Base-by-base conservation (phyloP, 2,888 invertebrate genomes). In the Epinotia nisella region DNA sequence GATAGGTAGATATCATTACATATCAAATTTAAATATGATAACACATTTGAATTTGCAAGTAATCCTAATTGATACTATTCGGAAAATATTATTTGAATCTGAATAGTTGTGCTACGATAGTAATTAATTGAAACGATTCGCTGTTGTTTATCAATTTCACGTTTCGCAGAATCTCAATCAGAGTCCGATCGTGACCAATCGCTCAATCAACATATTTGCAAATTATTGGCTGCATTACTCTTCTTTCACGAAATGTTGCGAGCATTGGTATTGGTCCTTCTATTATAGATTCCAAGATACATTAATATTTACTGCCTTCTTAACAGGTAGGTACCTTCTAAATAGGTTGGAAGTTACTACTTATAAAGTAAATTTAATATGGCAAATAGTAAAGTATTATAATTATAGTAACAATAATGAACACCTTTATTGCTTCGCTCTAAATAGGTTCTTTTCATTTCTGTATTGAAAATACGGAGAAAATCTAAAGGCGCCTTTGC, bases 141-240 rank as follows among this genome's bases (percentile, higher is more conserved):
- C 82, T 81, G 77, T 81, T 81, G 79, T 83, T 83, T 85, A 85
- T 87, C 83, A 85, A 88, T 87, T 88, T 83, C 78, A 82, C 84
- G 83, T 83, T 83, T 81, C 82, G 79, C 78, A 78, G 81, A 82
- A 76, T 85, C 84, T 84, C 86, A 88, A 88, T 88, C 85, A 86
- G 85, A 79, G 82, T 81, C 79, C 82, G 79, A 83, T 84, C 83
- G 81, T 80, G 82, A 80, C 82, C 86, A 86, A 86, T 87, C 85
- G 86, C 87, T 86, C 83, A 85, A 86, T 88, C 86, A 84, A 84
- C 83, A 85, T 83, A 82, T 81, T 80, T 84, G 84, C 86, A 88
- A 88, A 88, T 86, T 83, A 88, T n/a, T 84, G 84, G 86, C 86
- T 83, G 82, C 77, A 82, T 88, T 86, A 85, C 80, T 78, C 78